Conservation (phyloP, 2,888 invertebrate genomes). For the Lochmaea crataegi region DNA sequence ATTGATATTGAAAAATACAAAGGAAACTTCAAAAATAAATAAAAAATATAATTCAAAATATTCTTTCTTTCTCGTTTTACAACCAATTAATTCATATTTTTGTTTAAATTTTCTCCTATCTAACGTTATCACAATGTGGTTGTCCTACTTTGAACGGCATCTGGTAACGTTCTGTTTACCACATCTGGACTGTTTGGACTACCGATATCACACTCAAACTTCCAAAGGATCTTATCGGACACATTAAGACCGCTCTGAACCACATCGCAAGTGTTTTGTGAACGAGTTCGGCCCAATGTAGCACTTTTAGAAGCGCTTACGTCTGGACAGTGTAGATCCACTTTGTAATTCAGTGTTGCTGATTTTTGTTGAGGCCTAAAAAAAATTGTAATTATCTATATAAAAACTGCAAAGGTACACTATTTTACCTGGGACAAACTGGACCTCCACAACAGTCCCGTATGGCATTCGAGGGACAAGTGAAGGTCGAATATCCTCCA, state of each 20-base stretch:
- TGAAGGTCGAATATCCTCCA: constrained; percentile 59
- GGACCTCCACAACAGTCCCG: constrained; percentile 64
- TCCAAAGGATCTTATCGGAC: constrained; percentile 69
- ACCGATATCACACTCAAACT: constrained; percentile 64
- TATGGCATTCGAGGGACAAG: constrained; percentile 62
- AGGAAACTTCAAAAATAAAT: too few relatives aligned
- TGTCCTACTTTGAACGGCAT: constrained; percentile 63
- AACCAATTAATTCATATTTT: constrained; percentile 12
- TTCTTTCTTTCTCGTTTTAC: constrained; percentile 4
- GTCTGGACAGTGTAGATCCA: constrained; percentile 57
- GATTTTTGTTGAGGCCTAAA: constrained; percentile 52
- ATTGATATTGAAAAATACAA: too few relatives aligned
- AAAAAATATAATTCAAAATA: background rate
- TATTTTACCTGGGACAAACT: constrained; percentile 53
- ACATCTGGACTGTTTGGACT: constrained; percentile 64
- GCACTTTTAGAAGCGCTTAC: constrained; percentile 42
- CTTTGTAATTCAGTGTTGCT: constrained; percentile 59
- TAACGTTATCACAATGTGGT: constrained; percentile 63
- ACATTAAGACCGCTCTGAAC: constrained; percentile 91
- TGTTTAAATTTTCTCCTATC: constrained; percentile 12
- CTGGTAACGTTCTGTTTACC: constrained; percentile 60
- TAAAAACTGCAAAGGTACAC: too few relatives aligned
- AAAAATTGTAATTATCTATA: background rate
- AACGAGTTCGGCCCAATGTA: constrained; percentile 37
- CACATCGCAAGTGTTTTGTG: constrained; percentile 81